Conservation (phyloP, 2,888 invertebrate genomes). For the Harmothoe impar region DNA sequence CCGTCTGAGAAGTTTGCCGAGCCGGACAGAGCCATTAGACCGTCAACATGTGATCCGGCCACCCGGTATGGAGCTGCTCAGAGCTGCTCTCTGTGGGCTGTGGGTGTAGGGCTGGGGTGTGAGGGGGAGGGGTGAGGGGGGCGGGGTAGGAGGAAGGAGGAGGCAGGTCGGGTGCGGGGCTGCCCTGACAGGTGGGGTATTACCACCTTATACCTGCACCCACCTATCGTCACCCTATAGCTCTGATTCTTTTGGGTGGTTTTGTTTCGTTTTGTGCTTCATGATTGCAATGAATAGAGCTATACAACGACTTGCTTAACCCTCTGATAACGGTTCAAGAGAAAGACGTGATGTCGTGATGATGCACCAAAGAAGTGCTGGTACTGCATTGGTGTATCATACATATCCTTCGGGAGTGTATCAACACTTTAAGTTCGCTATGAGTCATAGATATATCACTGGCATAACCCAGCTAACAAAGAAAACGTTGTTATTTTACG, state of each 20-base stretch:
- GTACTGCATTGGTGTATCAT: too few species aligned
- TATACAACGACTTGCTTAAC: too few species aligned
- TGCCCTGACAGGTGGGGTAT: background rate
- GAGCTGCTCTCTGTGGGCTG: background rate
- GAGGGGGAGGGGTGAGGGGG: background rate
- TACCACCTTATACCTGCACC: background rate
- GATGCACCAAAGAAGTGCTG: too few species aligned
- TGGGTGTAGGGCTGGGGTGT: constrained; percentile 32
- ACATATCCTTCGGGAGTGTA: too few species aligned
- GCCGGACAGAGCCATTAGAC: constrained; percentile 56
- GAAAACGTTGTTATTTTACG: too few species aligned
- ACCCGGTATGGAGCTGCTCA: background rate
- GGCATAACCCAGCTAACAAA: too few species aligned
- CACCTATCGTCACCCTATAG: background rate
- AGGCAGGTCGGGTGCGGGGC: background rate
- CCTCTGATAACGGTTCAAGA: too few species aligned
- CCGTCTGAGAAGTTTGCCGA: constrained; percentile 53
- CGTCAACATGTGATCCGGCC: constrained; percentile 45
- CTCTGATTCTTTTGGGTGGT: background rate
- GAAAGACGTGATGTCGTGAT: too few species aligned
- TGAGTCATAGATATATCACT: too few species aligned
- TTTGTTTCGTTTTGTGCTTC: too few species aligned
- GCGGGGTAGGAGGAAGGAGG: background rate
- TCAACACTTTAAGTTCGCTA: too few species aligned
- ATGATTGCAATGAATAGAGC: too few species aligned